A percentile compares a stretch with the other conserved stretches of the same genome.
phyloP scores from a whole-genome alignment of 2,797 vertebrate genomes.

The Xerus rutilus region DNA sequence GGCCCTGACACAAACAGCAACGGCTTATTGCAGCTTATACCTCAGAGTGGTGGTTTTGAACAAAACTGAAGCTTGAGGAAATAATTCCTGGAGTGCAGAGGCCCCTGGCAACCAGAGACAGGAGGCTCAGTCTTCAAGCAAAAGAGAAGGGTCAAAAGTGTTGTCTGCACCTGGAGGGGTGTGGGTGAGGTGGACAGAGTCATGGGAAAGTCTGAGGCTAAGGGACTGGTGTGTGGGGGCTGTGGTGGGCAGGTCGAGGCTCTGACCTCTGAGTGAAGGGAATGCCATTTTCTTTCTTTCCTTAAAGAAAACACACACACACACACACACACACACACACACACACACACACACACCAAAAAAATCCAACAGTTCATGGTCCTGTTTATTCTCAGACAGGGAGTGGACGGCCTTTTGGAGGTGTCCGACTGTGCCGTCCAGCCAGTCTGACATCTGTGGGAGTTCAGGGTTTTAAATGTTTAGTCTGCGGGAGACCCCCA shows the following conservation, averaged over 20 bases:
- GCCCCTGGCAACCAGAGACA: neutral
- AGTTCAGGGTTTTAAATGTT: constrained; percentile 82
- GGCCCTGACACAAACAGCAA: neutral
- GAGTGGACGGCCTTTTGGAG: constrained; percentile 75
- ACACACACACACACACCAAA: neutral
- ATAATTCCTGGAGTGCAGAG: neutral
- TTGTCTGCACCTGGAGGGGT: neutral
- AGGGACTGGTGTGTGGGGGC: constrained; percentile 46
- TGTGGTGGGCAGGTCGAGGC: constrained; percentile 56
- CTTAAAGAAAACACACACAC: constrained; percentile 30
- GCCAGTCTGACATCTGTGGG: constrained; percentile 82
- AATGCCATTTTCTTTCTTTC: constrained; percentile 74
- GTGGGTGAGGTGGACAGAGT: neutral
- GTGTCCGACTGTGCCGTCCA: constrained; percentile 79
- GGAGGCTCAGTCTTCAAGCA: neutral
- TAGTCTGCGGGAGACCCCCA: constrained; percentile 80
- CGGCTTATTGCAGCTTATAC: too few species aligned
- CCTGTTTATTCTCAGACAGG: constrained; percentile 84
- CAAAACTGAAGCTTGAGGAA: neutral
- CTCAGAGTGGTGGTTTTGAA: neutral
- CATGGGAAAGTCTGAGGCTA: constrained; percentile 50
- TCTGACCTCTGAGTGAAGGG: constrained; percentile 75
- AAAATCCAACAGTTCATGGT: constrained; percentile 55
- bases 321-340: neutral
- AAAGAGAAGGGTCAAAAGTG: neutral